phyloP scores from a whole-genome alignment of 2,888 invertebrate species.

The Eilema sororculum region DNA sequence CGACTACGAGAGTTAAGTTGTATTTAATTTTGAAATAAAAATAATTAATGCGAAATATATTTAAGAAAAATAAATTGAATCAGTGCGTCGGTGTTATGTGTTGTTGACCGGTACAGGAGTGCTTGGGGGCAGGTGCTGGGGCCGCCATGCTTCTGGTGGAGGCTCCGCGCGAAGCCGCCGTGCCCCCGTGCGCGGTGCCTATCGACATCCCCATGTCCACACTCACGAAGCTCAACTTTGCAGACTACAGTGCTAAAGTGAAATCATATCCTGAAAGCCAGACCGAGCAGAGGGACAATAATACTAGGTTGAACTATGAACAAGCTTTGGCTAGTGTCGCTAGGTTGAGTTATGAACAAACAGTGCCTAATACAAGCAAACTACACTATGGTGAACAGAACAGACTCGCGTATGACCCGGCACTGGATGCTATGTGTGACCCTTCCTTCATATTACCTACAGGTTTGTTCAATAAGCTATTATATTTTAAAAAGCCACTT shows the following conservation, averaged over 20 bases:
- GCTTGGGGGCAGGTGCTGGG: conserved; percentile 75
- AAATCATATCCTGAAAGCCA: conserved; percentile 67
- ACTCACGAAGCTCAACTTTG: conserved; percentile 79
- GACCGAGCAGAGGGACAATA: conserved; percentile 69
- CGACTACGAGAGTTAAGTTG: neutral
- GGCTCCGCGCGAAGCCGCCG: conserved; percentile 91
- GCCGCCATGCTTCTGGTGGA: conserved; percentile 92
- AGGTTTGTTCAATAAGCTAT: conserved; percentile 64
- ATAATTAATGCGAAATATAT: conserved; percentile 22
- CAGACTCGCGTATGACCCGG: conserved; percentile 75
- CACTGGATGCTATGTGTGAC: conserved; percentile 77
- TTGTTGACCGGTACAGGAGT: conserved; percentile 69
- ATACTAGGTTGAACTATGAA: conserved; percentile 74
- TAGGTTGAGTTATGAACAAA: conserved; percentile 76
- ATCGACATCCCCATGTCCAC: conserved; percentile 81
- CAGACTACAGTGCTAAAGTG: conserved; percentile 85
- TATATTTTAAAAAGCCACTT: neutral
- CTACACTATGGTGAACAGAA: conserved; percentile 76
- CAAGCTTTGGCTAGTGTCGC: conserved; percentile 75
- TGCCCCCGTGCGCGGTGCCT: conserved; percentile 84
- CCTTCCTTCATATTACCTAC: conserved; percentile 72
- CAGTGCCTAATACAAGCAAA: conserved; percentile 68
- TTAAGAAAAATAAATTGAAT: conserved; percentile 25
- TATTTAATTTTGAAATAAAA: conserved; percentile 3
- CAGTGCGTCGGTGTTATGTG: conserved; percentile 65